Base-by-base conservation (phyloP, 2,888 invertebrate genomes). In the Chrysolina oricalcia region DNA sequence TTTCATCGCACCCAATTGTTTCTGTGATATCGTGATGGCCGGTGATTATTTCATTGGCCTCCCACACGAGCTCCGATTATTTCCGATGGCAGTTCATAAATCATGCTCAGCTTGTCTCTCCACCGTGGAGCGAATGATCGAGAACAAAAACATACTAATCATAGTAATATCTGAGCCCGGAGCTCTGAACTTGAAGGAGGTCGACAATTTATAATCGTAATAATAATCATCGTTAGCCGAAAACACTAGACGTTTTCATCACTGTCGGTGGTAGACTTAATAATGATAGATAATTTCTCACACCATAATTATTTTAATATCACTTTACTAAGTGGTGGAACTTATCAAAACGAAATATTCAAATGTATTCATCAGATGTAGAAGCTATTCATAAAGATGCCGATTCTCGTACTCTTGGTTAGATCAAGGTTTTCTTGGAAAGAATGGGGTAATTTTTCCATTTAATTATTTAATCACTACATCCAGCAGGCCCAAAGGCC, bases 101-200 rank as follows among this genome's bases (percentile, higher is more conserved):
- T 73, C 72, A 73, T 72, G 66, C 59, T 67, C 46, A 27, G 66
- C 59, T 67, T 73, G 73, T 68, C 67, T 68, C 40, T 67, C 67
- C 43, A 46, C 50, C 62, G 56, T 68, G 59, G 46, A 43, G 65
- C 59, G 74, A 46, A 65, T 74, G 64, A 65, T 74, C 70, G 59
- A 66, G 70, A 74, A 74, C 74, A 74, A 74, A 74, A 74, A 70
- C 64, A 63, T 56, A 59, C 70, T 70, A 70, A 74, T 74, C 74
- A 59, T 66, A 46, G 66, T 74, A 74, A 74, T 70, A 70, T 66
- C 70, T 56, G 67, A 21, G 73, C 73, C 71, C 62, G 65, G 59
- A 59, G 59, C 35, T 59, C 59, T 59, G 59, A 59, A 59, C 59
- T 59, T 59, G 59, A 59, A 59, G 59, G 59, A 59, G 59, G 59